These are phyloP conservation scores for Hippocampus comes DNA, from an alignment of 2,113 vertebrate species.

Conservation along the genomic window DNA sequence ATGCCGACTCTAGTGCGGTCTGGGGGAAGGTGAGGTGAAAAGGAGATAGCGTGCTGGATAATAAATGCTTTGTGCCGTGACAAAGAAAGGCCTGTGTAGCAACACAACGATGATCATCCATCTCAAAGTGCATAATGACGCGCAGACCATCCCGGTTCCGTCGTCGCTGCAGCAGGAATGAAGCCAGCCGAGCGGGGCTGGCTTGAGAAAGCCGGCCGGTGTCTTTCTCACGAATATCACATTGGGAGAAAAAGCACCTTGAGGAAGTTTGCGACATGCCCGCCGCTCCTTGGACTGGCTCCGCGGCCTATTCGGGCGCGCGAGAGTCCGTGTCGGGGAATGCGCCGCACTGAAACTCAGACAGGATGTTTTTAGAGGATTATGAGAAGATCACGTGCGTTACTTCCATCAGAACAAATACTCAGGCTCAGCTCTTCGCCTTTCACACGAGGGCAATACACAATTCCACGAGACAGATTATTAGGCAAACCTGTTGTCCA, in stretches of 20 bases:
- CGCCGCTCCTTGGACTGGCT: conserved; percentile 45
- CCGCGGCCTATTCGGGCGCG: conserved; percentile 57
- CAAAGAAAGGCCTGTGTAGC: conserved; percentile 53
- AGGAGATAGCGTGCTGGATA: conserved; percentile 32
- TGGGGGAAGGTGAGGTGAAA: conserved; percentile 6
- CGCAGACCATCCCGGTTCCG: conserved; percentile 37
- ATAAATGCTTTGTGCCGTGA: conserved; percentile 58
- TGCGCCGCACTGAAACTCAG: conserved; percentile 6
- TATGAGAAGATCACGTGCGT: not conserved
- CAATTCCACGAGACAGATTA: not conserved
- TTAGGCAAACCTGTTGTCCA: not conserved
- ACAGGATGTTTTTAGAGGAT: not conserved
- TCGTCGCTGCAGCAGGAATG: conserved; percentile 1
- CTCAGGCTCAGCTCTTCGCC: not conserved
- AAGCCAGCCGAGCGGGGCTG: conserved; percentile 3
- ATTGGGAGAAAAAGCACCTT: conserved; percentile 18
- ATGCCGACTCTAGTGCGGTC: not conserved
- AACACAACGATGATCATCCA: conserved; percentile 37
- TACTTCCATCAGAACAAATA: not conserved
- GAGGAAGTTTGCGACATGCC: conserved; percentile 6
- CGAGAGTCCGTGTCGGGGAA: conserved; percentile 45
- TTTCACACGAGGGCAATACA: not conserved
- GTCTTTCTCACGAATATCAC: conserved; percentile 45
- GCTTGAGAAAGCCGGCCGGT: conserved; percentile 26
- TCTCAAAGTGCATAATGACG: conserved; percentile 36